phyloP scores from a whole-genome alignment of 2,888 invertebrate species.

The Myopa testacea region DNA sequence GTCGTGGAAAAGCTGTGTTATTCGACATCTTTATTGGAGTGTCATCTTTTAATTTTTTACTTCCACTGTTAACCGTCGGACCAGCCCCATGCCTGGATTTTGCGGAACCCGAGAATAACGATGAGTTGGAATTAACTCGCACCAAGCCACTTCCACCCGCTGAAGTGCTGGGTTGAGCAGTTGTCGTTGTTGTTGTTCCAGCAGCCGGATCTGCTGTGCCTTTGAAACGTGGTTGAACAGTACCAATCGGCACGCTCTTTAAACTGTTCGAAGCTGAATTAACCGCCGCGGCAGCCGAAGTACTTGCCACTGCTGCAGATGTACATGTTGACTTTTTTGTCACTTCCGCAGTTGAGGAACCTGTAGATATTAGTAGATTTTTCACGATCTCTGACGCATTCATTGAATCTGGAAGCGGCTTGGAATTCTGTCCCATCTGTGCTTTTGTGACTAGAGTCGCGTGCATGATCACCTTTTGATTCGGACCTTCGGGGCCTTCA shows the following conservation, averaged over 20 bases:
- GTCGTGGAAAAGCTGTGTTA: conserved; percentile 69
- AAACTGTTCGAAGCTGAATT: conserved; percentile 50
- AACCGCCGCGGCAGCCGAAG: conserved; percentile 48
- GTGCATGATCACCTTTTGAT: conserved; percentile 74
- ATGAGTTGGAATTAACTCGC: conserved; percentile 67
- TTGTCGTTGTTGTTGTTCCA: conserved; percentile 12
- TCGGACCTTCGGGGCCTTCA: conserved; percentile 74
- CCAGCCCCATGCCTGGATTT: conserved; percentile 59
- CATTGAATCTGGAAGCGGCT: conserved; percentile 65
- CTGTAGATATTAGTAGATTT: conserved; percentile 58
- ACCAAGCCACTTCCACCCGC: conserved; percentile 53
- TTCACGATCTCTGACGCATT: conserved; percentile 68
- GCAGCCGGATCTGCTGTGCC: conserved; percentile 47
- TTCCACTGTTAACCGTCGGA: conserved; percentile 38
- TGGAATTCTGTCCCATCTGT: conserved; percentile 67
- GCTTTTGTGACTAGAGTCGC: conserved; percentile 76
- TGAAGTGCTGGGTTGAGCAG: conserved; percentile 48
- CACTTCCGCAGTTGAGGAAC: conserved; percentile 43
- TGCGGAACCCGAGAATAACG: conserved; percentile 65
- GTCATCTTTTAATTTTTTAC: conserved; percentile 66
- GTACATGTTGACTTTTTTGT: conserved; percentile 39
- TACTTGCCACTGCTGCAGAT: conserved; percentile 39
- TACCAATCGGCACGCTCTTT: conserved; percentile 69
- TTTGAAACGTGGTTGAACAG: conserved; percentile 71
- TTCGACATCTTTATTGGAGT: conserved; percentile 67